Percentiles rank a stretch among this genome's conserved stretches.
phyloP scores from a whole-genome alignment of 1,140 invertebrate species.

The Lysiphlebus fabarum region DNA sequence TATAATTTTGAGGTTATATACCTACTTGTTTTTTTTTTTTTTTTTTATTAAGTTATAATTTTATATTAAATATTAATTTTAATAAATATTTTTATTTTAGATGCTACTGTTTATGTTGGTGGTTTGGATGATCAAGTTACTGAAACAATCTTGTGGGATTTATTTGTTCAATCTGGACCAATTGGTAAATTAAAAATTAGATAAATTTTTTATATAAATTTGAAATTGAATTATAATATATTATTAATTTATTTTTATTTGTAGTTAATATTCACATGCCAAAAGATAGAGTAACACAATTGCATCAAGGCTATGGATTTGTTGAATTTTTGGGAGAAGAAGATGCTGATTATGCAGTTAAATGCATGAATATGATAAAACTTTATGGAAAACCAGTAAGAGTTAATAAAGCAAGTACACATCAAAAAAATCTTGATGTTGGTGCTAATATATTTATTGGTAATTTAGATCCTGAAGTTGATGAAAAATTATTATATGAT shows the following conservation, averaged over 20 bases:
- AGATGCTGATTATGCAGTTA: constrained; percentile 99
- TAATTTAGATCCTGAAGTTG: constrained; percentile 99
- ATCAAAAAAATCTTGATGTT: constrained; percentile 99
- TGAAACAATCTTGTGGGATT: constrained; percentile 95
- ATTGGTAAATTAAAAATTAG: constrained; percentile 69
- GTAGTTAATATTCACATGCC: constrained; percentile 99
- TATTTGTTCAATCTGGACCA: constrained; percentile 98
- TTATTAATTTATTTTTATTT: constrained; percentile 36
- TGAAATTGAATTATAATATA: neutral
- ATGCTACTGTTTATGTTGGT: constrained; percentile 99
- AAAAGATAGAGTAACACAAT: constrained; percentile 96
- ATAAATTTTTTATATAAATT: too few relatives aligned
- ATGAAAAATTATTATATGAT: constrained; percentile 98
- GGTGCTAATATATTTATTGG: constrained; percentile 99
- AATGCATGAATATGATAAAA: constrained; percentile 99
- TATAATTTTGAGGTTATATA: neutral
- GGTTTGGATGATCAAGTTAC: constrained; percentile 98
- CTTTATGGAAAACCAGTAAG: constrained; percentile 98
- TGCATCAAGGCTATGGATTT: constrained; percentile 99
- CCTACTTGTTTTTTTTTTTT: constrained; percentile 10
- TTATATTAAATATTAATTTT: too few relatives aligned
- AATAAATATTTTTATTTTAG: constrained; percentile 54
- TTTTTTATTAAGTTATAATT: constrained; percentile 5
- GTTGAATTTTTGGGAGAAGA: constrained; percentile 99
- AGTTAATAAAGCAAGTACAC: constrained; percentile 98